Evolutionary conservation across 2,113 vertebrate species (phyloP).

Genomic region (Gymnocephalus cernua): DNA sequence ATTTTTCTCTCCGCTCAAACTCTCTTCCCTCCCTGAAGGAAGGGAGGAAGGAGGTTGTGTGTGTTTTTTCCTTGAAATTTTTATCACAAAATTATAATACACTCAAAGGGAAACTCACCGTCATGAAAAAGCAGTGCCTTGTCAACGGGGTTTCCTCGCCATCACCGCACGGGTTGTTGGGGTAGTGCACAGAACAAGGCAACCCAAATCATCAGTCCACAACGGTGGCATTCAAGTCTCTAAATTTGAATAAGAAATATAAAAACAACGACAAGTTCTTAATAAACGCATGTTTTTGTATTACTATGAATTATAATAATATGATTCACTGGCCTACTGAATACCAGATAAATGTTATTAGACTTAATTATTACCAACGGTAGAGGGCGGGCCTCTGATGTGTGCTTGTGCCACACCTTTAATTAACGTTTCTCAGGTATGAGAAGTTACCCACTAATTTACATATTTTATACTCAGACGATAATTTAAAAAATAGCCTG

Average conservation of each 20-base stretch:
- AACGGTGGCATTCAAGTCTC: not conserved
- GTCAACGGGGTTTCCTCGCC: constrained; percentile 99
- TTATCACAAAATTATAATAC: constrained; percentile 99
- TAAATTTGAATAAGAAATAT: constrained; percentile 19
- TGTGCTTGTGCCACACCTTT: constrained; percentile 75
- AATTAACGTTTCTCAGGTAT: constrained; percentile 54
- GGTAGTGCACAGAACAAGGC: constrained; percentile 82
- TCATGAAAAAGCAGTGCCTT: constrained; percentile 99
- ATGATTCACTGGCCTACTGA: not conserved
- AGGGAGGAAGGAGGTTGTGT: constrained; percentile 95
- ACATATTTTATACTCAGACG: not conserved
- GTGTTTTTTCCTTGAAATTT: constrained; percentile 99
- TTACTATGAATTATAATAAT: not conserved
- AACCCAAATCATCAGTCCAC: constrained; percentile 57
- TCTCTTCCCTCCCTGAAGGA: constrained; percentile 95
- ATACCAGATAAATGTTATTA: constrained; percentile 35
- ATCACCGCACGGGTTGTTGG: constrained; percentile 97
- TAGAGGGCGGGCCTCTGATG: constrained; percentile 77
- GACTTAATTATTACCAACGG: constrained; percentile 55
- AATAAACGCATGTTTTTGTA: not conserved
- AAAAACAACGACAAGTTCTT: not conserved
- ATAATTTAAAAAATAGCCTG: too few relatives aligned
- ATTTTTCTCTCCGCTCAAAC: constrained; percentile 90
- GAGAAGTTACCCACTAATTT: not conserved
- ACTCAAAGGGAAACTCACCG: constrained; percentile 99